Evolutionary conservation across 2,888 invertebrate species (phyloP).

Genomic region (Drosophila pegasa): DNA sequence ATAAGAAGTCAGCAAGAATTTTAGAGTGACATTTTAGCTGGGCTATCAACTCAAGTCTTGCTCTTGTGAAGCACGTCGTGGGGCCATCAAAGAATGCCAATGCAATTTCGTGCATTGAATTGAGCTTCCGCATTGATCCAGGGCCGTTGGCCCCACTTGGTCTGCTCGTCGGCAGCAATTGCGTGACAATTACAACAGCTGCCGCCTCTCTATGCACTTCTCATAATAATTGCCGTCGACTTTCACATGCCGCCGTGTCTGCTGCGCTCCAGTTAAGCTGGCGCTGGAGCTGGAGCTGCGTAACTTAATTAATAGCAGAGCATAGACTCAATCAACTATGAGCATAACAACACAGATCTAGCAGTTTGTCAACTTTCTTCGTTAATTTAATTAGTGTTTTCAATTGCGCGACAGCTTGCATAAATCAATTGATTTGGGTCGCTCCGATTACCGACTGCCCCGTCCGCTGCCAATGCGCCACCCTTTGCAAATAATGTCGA

Average conservation of each 20-base stretch:
- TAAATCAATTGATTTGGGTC: constrained; percentile 77
- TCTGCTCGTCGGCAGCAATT: constrained; percentile 27
- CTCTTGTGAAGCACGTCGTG: constrained; percentile 33
- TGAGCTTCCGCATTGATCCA: constrained; percentile 43
- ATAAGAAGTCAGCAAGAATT: background rate
- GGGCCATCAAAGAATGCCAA: constrained; percentile 26
- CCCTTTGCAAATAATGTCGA: constrained; percentile 39
- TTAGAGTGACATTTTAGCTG: constrained; percentile 6
- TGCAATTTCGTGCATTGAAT: constrained; percentile 3
- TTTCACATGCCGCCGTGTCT: constrained; percentile 58
- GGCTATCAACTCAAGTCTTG: background rate
- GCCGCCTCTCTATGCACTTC: constrained; percentile 32
- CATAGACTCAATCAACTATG: constrained; percentile 14
- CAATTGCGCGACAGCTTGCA: constrained; percentile 65
- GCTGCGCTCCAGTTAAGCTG: constrained; percentile 39
- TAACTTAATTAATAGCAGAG: constrained; percentile 67
- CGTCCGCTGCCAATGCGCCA: constrained; percentile 18
- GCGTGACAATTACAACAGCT: constrained; percentile 45
- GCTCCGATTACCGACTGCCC: constrained; percentile 13
- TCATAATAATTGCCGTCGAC: constrained; percentile 10
- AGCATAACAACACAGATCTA: constrained; percentile 12
- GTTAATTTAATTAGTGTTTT: constrained; percentile 78
- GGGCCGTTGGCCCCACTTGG: constrained; percentile 41
- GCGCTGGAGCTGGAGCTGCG: too few species aligned
- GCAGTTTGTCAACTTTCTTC: constrained; percentile 55